A percentile compares a stretch with the other conserved stretches of the same genome.
Conservation (phyloP, 30 jellyfish, hydroid and myxozoan species). For the Haliclystus octoradiatus region DNA sequence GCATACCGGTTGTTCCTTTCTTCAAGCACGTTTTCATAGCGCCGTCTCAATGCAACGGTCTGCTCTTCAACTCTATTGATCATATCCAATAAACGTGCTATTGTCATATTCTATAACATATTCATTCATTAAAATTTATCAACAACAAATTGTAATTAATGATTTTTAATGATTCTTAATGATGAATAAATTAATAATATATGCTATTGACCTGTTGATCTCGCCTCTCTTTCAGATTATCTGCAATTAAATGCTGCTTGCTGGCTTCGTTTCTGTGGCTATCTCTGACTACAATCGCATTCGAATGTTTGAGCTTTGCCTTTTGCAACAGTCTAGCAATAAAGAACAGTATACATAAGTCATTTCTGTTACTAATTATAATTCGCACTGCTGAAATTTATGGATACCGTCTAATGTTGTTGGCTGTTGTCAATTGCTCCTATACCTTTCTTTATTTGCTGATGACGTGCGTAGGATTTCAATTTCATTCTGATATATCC, state of each 20-base stretch:
- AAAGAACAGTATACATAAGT: not conserved
- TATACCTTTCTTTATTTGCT: slow-evolving; percentile 79
- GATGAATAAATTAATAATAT: not conserved
- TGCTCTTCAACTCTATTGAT: slow-evolving; percentile 75
- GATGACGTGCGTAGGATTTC: slow-evolving; percentile 89
- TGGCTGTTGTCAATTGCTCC: not conserved
- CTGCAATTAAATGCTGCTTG: slow-evolving; percentile 68
- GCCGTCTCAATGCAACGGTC: slow-evolving; percentile 64
- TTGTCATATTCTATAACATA: too few relatives aligned
- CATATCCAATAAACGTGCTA: slow-evolving; percentile 69
- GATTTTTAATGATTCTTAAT: not conserved
- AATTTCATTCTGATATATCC: slow-evolving; percentile 80
- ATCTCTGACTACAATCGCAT: slow-evolving; percentile 67
- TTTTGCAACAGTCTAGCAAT: slow-evolving; percentile 54
- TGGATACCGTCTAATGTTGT: too few relatives aligned
- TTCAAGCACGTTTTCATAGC: slow-evolving; percentile 68
- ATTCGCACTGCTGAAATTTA: too few relatives aligned
- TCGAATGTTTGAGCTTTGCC: slow-evolving; percentile 60
- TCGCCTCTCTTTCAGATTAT: slow-evolving; percentile 45
- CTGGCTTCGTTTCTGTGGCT: slow-evolving; percentile 76
- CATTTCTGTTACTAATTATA: not conserved
- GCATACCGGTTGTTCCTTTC: slow-evolving; percentile 63
- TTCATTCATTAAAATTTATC: not conserved
- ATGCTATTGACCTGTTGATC: slow-evolving; percentile 61
- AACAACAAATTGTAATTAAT: not conserved